Evolutionary conservation across 2,797 vertebrate species (phyloP), one percentile per base, ranked within the genome.

Genomic region (Periophthalmus magnuspinnatus): DNA sequence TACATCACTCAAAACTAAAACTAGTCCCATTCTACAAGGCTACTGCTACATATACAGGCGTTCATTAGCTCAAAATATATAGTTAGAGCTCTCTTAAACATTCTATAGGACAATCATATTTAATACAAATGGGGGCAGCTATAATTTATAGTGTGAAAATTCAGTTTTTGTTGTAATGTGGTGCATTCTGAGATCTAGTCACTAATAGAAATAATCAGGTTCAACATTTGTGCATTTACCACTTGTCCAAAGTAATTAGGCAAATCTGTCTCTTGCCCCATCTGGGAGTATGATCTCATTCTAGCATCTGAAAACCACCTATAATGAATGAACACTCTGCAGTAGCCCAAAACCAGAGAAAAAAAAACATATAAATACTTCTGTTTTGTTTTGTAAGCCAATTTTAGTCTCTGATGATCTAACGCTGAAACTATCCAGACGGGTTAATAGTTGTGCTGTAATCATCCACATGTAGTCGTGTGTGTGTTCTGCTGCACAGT

Each of bases 341-440:
- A 54, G 50, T 54, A 22, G 50, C 50, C 9, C 14, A 16, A 48
- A 17, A 5, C 50, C 2, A 6, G 6, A 45, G 3, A 41, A n/a
- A 14, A 13, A 47, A 19, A n/a, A 11, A 21, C 50, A 54, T 19
- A 54, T 10, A 22, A 55, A 55, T 22, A 22, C 2, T 21, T 52
- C 19, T n/a, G n/a, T 28, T 28, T 1, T 28, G 28, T 28, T 28
- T 28, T 28, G 28, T 10, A 13, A 7, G 3, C 32, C 57, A n/a
- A 59, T 33, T 33, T n/a, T 34, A n/a, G 16, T 10, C 58, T n/a
- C 9, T 10, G 9, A 17, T 60, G 58, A 60, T 36, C 32, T 61
- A 61, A 45, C 38, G 45, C 14, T 21, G 13, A 61, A 61, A 61
- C 59, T 65, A 50, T 65, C 13, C 63, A 50, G 24, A 33, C 45